Evolutionary conservation across 2,888 invertebrate species (phyloP).

Genomic region (Brachyptera putata): DNA sequence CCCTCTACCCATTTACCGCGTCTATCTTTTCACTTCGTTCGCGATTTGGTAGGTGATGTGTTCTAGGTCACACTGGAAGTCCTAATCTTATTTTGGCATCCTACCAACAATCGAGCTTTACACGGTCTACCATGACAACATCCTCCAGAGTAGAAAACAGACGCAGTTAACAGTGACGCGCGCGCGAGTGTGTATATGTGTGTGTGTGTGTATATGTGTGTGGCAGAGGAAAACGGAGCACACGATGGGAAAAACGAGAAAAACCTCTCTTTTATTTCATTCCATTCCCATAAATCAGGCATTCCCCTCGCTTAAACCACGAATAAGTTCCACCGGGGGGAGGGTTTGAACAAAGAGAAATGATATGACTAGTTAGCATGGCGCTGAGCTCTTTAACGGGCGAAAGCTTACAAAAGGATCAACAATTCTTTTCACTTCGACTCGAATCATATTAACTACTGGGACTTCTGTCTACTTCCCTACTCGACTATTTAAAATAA

Average conservation of each 20-base stretch:
- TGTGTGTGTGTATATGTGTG: no score
- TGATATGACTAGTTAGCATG: conserved; percentile 4
- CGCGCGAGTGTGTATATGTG: no score
- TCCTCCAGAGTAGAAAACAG: background rate
- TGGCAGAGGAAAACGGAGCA: no score
- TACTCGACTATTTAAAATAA: no score
- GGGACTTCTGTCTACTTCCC: background rate
- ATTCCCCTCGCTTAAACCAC: background rate
- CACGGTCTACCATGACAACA: background rate
- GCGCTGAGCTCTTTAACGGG: background rate
- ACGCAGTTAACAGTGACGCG: conserved; percentile 3
- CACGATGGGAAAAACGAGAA: conserved; percentile 10
- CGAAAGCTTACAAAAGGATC: background rate
- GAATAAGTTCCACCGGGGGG: conserved; percentile 1
- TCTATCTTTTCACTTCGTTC: no score
- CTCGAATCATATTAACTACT: background rate
- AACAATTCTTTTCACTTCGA: background rate
- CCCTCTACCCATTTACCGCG: no score
- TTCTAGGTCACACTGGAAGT: background rate
- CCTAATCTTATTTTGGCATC: conserved; percentile 5
- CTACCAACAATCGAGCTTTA: conserved; percentile 1
- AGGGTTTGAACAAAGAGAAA: conserved; percentile 1
- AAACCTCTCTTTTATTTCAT: conserved; percentile 16
- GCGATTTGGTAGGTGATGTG: conserved; percentile 3
- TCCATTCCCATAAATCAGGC: conserved; percentile 16